These are phyloP conservation scores for Actenoides hombroni DNA, from an alignment of 2,113 vertebrate species.

Conservation along the genomic window DNA sequence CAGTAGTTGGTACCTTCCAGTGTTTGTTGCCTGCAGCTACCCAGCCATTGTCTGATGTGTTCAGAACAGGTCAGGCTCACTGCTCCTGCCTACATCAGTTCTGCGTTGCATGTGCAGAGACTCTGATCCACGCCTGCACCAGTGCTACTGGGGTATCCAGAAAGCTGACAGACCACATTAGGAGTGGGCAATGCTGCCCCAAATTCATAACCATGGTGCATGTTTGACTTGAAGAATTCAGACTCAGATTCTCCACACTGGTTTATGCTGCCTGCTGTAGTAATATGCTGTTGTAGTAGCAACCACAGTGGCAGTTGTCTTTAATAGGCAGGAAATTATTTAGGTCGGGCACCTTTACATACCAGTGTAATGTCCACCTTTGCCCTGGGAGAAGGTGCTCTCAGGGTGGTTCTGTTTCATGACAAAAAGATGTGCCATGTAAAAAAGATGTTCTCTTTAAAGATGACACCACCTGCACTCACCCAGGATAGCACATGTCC, in stretches of 20 bases:
- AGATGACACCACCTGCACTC: neutral
- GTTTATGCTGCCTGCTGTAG: neutral
- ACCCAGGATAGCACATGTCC: neutral
- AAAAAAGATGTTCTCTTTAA: neutral
- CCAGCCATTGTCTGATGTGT: neutral
- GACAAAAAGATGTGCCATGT: neutral
- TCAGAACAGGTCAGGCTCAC: neutral
- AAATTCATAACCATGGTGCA: neutral
- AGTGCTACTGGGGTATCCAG: neutral
- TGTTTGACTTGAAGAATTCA: neutral
- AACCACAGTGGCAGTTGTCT: neutral
- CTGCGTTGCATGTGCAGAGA: neutral
- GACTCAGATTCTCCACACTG: neutral
- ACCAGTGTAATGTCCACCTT: neutral
- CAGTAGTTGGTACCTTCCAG: rapidly evolving
- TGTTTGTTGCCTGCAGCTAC: neutral
- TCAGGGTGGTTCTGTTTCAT: neutral
- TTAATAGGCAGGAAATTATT: neutral
- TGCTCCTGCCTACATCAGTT: neutral
- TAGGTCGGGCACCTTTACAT: neutral
- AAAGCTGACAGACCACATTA: neutral
- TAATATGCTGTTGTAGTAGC: neutral
- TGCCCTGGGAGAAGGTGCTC: neutral
- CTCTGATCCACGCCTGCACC: neutral
- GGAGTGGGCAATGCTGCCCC: neutral